Evolutionary conservation across 1,140 invertebrate genomes (phyloP), one percentile per base, ranked within the genome.

Genomic region (Drosophila ficusphila): DNA sequence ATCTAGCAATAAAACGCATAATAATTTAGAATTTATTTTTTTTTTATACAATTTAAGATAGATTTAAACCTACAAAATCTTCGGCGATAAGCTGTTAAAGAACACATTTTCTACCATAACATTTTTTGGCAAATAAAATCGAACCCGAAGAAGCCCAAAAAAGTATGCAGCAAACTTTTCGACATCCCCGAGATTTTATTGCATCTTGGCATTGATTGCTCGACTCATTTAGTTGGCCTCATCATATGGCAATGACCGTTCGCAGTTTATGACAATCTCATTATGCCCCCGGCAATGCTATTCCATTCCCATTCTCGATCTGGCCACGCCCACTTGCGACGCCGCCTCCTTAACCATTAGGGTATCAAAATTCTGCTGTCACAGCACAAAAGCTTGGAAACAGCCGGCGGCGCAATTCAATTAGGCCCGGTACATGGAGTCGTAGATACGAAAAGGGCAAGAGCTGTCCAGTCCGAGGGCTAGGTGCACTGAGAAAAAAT

Each of bases 371-470:
- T 83, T 48, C 69, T 69, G 75, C 74, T 78, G 79, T 53, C 70
- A 54, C 57, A 69, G 79, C 57, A 83, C 57, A 74, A 83, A 77
- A 60, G 67, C 71, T 49, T 27, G 47, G n/a, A 56, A 79, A 54
- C 65, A 75, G 58, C 77, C 79, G 49, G 34, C 49, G 79, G 79
- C 61, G 14, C 49, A 78, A 83, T 82, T 82, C 79, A 82, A 82
- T 83, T 82, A 83, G 74, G 74, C 48, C 44, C 54, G 36, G 47
- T 41, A 53, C 68, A 68, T 47, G 52, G 51, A 44, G 34, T 62
- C 36, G 21, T 8, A 18, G 39, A 57, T 41, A 16, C 42, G 12
- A 29, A 29, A 14, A 39, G 53, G 25, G 16, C 19, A 19, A 27
- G 23, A 23, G 29, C 25, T 36, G 25, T 5, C 21, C 48, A 11